Base-by-base conservation (phyloP, 2,113 vertebrate species). In the Gambusia holbrooki region DNA sequence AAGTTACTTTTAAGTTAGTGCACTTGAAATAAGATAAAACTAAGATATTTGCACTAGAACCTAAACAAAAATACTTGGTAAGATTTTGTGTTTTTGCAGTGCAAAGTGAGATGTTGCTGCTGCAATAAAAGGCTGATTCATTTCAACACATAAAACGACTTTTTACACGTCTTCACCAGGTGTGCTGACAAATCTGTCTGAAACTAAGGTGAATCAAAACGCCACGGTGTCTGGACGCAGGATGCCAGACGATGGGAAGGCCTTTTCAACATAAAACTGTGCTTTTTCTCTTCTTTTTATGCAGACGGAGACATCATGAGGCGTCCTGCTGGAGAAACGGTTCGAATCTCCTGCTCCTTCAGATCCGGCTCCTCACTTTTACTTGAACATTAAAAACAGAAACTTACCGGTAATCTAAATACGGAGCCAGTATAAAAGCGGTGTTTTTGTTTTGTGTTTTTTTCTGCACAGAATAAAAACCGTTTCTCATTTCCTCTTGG, bases 391-490 rank as follows among this genome's bases (percentile, higher is more conserved):
- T 54, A 65, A 74, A 79, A 85, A 85, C 79, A 45, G 45, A 79
- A 77, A 74, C 81, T 73, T 84, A 61, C 72, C 81, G 71, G 65
- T 87, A 81, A 73, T 70, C 73, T 75, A 35, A 67, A 45, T 17
- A 62, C 67, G 42, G 74, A 90, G 84, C 77, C 48, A 10, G 58
- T 92, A 93, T 71, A 90, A 94, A 94, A 90, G 90, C 83, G 88
- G 77, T 17, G 60, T 63, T 69, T 73, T 82, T 71, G 35, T 37
- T 37, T 37, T 37, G 35, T 37, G 35, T 64, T 29, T 81, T 81
- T 78, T 73, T 48, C 73, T 75, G 84, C 81, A 90, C 68, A 77
- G 69, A 87, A 80, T 62, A 74, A 87, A 82, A 76, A 68, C 65
- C 58, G 5, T 74, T 74, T 71, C 73, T 60, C 40, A 29, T 28